Base-by-base conservation (phyloP, 2,797 vertebrate genomes). In the Neoniphon sammara region DNA sequence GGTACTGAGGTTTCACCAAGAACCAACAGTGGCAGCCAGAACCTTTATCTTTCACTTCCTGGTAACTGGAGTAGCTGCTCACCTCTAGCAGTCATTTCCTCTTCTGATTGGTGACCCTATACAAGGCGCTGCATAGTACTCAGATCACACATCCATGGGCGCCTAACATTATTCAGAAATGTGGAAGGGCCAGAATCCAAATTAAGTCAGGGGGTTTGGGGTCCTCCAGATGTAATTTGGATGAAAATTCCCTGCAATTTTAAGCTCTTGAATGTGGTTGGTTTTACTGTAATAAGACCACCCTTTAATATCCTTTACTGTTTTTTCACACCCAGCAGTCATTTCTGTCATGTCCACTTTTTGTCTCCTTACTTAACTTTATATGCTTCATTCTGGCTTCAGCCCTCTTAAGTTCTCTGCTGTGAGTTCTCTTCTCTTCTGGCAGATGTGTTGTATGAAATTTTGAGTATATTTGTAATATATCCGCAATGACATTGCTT, bases 41-140 rank as follows among this genome's bases (percentile, higher is more conserved):
- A 50, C 63, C 57, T 70, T 77, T 64, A 82, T 78, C 52, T 21
- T 50, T 54, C 63, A 75, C 71, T 18, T 68, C 66, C 59, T 59
- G 49, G 58, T 56, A 63, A 49, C 61, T 42, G 46, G 20, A 66
- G 27, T 39, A 71, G 60, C 58, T 59, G 10, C 57, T 59, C 31
- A 7, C 9, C 56, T 66, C 56, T 53, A 59, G 7, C 20, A 63
- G 57, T 71, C 44, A 56, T 27, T 73, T 70, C 59, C 21, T 44
- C 65, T 18, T 49, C 36, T 73, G 63, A 73, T 56, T 59, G 20
- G 20, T 34, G 49, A 70, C 62, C 25, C 27, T 27, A 52, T 15
- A 49, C 7, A 65, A 54, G 30, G 21, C 39, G n/a, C 57, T 57
- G 23, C n/a, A 25, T 34, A 18, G n/a, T 8, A 72, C 49, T 75